Conservation (phyloP, 1,140 invertebrate species). For the Magallana gigas region DNA sequence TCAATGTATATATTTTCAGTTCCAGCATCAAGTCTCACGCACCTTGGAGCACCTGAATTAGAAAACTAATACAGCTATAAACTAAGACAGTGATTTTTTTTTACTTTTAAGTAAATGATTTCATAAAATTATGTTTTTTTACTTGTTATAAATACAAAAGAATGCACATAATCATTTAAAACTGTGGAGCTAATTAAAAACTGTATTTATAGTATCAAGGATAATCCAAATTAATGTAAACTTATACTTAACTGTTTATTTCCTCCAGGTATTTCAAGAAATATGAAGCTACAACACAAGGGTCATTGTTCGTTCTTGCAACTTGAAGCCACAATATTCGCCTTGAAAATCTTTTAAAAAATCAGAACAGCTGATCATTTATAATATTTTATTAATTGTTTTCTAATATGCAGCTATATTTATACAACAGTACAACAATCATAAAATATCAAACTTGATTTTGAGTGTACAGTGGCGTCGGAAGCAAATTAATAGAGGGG, state of each 20-base stretch:
- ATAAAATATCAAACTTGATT: too few species aligned
- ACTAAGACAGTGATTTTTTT: background rate
- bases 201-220: background rate
- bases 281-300: constrained; percentile 17
- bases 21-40: background rate
- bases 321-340: constrained; percentile 55
- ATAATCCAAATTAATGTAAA: background rate
- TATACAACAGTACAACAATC: too few species aligned
- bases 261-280: constrained; percentile 53
- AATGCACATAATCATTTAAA: background rate
- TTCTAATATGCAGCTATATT: too few species aligned
- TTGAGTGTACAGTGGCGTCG: too few species aligned
- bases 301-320: constrained; percentile 58
- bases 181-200: background rate
- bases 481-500: too few species aligned
- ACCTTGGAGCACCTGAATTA: constrained; percentile 2
- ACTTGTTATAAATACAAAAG: background rate
- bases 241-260: constrained; percentile 43
- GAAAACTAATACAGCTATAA: background rate
- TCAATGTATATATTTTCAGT: constrained; percentile 47
- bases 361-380: too few species aligned
- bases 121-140: background rate
- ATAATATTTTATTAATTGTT: too few species aligned
- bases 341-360: constrained; percentile 48
- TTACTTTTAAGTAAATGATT: background rate